Percentiles rank a stretch among this genome's conserved stretches.
Evolutionary conservation across 1,140 invertebrate genomes (phyloP).

Genomic region (Cyphomyrmex costatus): DNA sequence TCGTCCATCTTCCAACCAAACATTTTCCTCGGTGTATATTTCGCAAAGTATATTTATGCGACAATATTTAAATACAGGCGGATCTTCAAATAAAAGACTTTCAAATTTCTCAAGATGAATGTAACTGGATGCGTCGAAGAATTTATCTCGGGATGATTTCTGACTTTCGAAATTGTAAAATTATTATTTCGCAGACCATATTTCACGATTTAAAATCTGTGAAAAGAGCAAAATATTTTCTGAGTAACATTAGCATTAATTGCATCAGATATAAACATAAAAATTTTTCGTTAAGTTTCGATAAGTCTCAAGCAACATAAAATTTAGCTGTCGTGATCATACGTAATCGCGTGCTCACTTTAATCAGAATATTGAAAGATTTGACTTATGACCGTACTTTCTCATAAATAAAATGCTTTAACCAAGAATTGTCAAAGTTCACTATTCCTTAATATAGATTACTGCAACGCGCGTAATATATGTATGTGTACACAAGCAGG

Average conservation of each 20-base stretch:
- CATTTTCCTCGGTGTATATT: too few relatives aligned
- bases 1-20: too few relatives aligned
- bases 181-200: neutral
- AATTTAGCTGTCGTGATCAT: slow-evolving; percentile 21
- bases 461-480: neutral
- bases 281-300: neutral
- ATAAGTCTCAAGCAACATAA: slow-evolving; percentile 17
- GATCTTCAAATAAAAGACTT: neutral
- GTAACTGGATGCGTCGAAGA: neutral
- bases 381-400: slow-evolving; percentile 24
- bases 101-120: neutral
- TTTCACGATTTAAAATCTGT: neutral
- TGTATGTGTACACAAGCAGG: too few relatives aligned
- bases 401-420: slow-evolving; percentile 9
- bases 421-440: slow-evolving; percentile 10
- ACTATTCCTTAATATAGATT: neutral
- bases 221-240: neutral
- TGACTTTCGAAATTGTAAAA: neutral
- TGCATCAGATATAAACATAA: slow-evolving; percentile 1
- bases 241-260: slow-evolving; percentile 32
- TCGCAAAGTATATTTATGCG: neutral
- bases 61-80: neutral
- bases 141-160: neutral
- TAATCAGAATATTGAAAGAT: slow-evolving; percentile 14
- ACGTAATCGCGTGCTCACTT: slow-evolving; percentile 10